phyloP scores from a whole-genome alignment of 2,888 invertebrate genomes.

The Crossocerus cetratus region DNA sequence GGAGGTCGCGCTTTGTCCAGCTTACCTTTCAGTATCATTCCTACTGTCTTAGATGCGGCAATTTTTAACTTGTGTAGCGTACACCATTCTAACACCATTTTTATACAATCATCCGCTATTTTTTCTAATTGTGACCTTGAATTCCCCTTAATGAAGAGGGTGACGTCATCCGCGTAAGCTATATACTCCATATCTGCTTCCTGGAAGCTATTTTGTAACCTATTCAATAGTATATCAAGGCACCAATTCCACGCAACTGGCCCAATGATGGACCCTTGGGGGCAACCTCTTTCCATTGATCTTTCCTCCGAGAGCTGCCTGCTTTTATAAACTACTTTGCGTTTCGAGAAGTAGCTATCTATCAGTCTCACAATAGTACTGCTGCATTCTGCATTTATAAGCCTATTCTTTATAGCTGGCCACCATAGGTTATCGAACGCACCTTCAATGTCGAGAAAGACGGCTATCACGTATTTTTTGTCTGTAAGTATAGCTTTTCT shows the following conservation, averaged over 20 bases:
- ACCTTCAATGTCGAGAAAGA: conserved; percentile 26
- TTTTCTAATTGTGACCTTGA: conserved; percentile 1
- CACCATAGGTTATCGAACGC: conserved; percentile 69
- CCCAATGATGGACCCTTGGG: conserved; percentile 54
- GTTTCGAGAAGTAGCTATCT: conserved; percentile 6
- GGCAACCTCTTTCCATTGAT: conserved; percentile 38
- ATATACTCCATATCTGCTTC: background rate
- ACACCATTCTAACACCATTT: conserved; percentile 14
- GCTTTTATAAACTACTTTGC: background rate
- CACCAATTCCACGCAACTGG: conserved; percentile 44
- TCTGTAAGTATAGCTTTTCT: background rate
- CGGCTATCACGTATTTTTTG: conserved; percentile 54
- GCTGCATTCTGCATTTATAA: conserved; percentile 21
- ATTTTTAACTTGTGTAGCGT: conserved; percentile 12
- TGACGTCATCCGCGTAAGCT: conserved; percentile 37
- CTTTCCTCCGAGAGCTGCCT: background rate
- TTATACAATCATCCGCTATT: background rate
- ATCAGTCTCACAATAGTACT: background rate
- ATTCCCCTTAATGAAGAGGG: conserved; percentile 17
- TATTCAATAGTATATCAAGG: conserved; percentile 36
- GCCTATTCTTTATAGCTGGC: conserved; percentile 54
- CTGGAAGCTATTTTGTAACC: background rate
- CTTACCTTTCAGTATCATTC: conserved; percentile 25
- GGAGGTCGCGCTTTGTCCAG: conserved; percentile 5
- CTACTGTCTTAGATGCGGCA: conserved; percentile 1